Evolutionary conservation across 2,797 vertebrate genomes (phyloP), one percentile per base, ranked within the genome.

Genomic region (Trachurus trachurus): DNA sequence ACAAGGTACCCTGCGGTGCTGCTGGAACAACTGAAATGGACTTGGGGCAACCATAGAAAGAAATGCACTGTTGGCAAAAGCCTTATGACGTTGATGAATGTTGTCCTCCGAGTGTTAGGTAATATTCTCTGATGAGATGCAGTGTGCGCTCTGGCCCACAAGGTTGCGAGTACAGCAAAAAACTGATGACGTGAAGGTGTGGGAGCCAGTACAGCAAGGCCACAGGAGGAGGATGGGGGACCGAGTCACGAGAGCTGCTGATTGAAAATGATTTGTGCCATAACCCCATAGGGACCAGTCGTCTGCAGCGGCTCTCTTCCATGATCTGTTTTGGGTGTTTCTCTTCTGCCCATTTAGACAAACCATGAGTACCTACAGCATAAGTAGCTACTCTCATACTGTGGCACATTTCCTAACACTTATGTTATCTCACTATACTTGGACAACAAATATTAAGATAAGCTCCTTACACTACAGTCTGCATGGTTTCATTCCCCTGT

Each of bases 11-110:
- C 73, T 77, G 61, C 11, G 37, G 54, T 56, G 74, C 60, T 60
- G 78, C 67, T 84, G 73, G 82, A 87, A 84, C 83, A 84, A 88
- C 80, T 79, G 84, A 90, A 90, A 91, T 70, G 84, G 88, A 90
- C 83, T 81, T 63, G n/a, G 63, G 84, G 85, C 80, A 74, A 74
- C 70, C 78, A 68, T 53, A 67, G 74, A 86, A 83, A 90, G 84
- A 92, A 94, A 89, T 87, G 94, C 94, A 92, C 87, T 60, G 89
- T 52, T 70, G 88, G 92, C 94, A 93, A 91, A 94, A 93, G 79
- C 68, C 63, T 57, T 1, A 13, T 90, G 92, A 94, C 93, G 73
- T 92, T 95, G 94, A 94, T 94, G 88, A 94, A 95, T 95, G 93
- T 84, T 92, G 93, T 94, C 91, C 94, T 91, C 89, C 42, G 88